phyloP scores from a whole-genome alignment of 2,888 invertebrate genomes.

The Platycheirus albimanus region DNA sequence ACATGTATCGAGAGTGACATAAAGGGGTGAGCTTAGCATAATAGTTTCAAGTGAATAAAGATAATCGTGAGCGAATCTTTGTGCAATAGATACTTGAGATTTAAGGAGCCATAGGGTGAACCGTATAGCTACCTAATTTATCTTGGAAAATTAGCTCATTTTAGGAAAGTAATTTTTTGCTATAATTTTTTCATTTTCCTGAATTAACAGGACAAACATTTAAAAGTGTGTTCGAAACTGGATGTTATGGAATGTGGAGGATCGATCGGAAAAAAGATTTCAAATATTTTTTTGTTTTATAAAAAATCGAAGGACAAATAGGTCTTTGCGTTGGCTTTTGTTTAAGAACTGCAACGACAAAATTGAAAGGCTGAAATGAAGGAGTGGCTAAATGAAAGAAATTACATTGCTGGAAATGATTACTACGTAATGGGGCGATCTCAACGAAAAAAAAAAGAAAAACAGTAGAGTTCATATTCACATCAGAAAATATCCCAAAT shows the following conservation, averaged over 20 bases:
- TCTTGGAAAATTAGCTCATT: slow-evolving; percentile 81
- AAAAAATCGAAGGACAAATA: slow-evolving; percentile 3
- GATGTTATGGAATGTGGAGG: not conserved
- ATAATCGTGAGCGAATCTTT: slow-evolving; percentile 50
- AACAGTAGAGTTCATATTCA: too few species aligned
- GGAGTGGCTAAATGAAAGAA: not conserved
- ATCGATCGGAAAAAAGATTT: too few species aligned
- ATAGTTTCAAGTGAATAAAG: slow-evolving; percentile 34
- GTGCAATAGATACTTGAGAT: slow-evolving; percentile 50
- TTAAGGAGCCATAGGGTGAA: slow-evolving; percentile 72
- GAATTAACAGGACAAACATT: slow-evolving; percentile 7
- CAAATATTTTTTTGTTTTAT: slow-evolving; percentile 51
- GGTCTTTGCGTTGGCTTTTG: not conserved
- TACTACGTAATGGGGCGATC: too few species aligned
- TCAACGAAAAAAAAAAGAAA: too few species aligned
- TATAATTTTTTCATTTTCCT: slow-evolving; percentile 26
- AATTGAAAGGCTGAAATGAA: not conserved
- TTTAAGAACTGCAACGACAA: not conserved
- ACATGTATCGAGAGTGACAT: slow-evolving; percentile 56
- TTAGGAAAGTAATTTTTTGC: slow-evolving; percentile 75
- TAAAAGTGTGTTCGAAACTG: slow-evolving; percentile 39
- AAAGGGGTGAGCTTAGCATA: slow-evolving; percentile 61
- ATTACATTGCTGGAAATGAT: too few species aligned
- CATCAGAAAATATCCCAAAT: too few species aligned
- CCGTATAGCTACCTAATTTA: slow-evolving; percentile 80